phyloP scores from a whole-genome alignment of 2,888 invertebrate genomes.

The Meteorus cinctellus region DNA sequence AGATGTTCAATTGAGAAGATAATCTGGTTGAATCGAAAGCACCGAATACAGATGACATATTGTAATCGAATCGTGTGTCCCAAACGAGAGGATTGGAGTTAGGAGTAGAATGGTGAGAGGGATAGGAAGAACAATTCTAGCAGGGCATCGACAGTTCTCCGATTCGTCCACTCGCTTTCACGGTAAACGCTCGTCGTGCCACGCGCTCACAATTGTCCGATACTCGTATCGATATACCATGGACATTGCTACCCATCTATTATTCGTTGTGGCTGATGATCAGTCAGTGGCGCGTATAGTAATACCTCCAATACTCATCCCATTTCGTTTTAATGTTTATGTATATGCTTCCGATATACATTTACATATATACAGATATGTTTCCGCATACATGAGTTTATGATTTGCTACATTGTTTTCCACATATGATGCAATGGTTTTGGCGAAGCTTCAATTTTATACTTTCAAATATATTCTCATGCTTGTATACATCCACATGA shows the following conservation, averaged over 20 bases:
- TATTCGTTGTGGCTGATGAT: slow-evolving; percentile 68
- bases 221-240: slow-evolving; percentile 60
- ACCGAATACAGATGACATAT: slow-evolving; percentile 58
- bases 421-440: background rate
- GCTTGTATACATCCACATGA: too few relatives aligned
- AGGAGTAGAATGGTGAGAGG: background rate
- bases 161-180: slow-evolving; percentile 59
- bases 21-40: slow-evolving; percentile 22
- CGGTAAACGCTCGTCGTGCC: slow-evolving; percentile 57
- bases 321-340: slow-evolving; percentile 52
- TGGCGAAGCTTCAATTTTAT: background rate
- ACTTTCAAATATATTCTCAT: too few relatives aligned
- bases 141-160: slow-evolving; percentile 37
- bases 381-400: background rate
- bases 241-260: slow-evolving; percentile 66
- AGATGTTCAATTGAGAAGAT: slow-evolving; percentile 45
- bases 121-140: slow-evolving; percentile 21
- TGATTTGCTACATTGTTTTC: background rate
- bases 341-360: slow-evolving; percentile 64
- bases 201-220: slow-evolving; percentile 65
- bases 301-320: background rate
- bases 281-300: slow-evolving; percentile 43
- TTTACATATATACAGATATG: background rate
- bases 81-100: background rate
- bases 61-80: slow-evolving; percentile 65